Base-by-base conservation (phyloP, 2,888 invertebrate genomes). In the Caenorhabditis afra region DNA sequence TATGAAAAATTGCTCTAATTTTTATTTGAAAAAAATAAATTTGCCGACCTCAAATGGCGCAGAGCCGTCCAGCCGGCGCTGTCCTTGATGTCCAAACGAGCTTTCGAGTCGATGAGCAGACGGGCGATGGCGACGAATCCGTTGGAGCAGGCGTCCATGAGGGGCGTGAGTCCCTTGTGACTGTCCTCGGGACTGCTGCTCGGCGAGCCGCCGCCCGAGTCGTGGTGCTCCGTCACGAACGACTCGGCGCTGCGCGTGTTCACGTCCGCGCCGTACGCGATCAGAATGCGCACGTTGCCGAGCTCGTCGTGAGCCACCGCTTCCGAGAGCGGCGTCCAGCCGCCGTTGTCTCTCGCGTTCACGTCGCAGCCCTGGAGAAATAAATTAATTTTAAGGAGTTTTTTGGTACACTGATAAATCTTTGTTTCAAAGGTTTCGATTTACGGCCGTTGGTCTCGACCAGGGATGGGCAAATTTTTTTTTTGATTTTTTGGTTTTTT, bases 281-380 rank as follows among this genome's bases (percentile, higher is more conserved):
- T 47, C 22, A 86, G 59, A 37, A 83, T 29, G 8, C 66, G 65
- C 7, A 78, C 84, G 37, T 81, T 81, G 11, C 67, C 62, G 23
- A 70, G 23, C 14, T 77, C n/a, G 3, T 68, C 58, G 39, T 79
- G 58, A 8, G 57, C 61, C 1, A 86, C 84, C 11, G 86, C 86
- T 67, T 86, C 86, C 18, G 73, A 62, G n/a, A 86, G 75, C 3
- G 86, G 86, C 20, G 86, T 85, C 86, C 86, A 86, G 2, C 85
- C 84, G 29, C 79, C 86, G 37, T 84, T 57, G 37, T 86, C 86
- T 22, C 52, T 53, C 5, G 77, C 80, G 58, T 86, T 80, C 50
- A 86, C 83, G 35, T 84, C 47, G 66, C 82, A 86, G 16, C 83
- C 83, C 85, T 85, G 41, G 20, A 57, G 10, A 52, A 68, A 14